Base-by-base conservation (phyloP, 2,888 invertebrate genomes). In the Philaethria dido region DNA sequence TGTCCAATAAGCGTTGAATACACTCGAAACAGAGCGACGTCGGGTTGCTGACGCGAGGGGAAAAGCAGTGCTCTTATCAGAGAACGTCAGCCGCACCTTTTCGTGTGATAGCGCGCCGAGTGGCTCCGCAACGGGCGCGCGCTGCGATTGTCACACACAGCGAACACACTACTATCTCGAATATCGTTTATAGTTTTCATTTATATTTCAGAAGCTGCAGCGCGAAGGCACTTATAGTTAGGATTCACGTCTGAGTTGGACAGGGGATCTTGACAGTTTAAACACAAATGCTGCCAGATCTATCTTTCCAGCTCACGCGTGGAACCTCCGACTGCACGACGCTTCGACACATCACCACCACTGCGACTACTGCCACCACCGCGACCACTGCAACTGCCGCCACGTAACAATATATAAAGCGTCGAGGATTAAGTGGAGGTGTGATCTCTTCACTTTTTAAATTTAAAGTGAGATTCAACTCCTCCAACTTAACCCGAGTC, bases 361-460 rank as follows among this genome's bases (percentile, higher is more conserved):
- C 9, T n/a, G 45, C 29, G 48, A 45, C 25, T 29, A 16, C 60
- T 1, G 55, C 45, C 18, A 18, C 14, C 42, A 13, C 14, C 18
- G n/a, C 54, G 36, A 36, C 18, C 18, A 33, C 13, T 20, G 50
- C 25, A 11, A 25, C 14, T 8, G 0, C 9, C 25, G 50, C 50
- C 18, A 64, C 61, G 65, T 69, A 59, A 22, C 18, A 67, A 39
- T 25, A 47, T 22, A 22, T 44, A 18, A 68, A 73, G 92, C 91
- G 88, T 84, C 74, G 83, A 83, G 89, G 90, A 87, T 87, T 87
- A 93, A 93, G 93, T 93, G 93, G 93, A 93, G 93, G 93, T 92
- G 93, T 93, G 93, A 93, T 93, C 93, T 93, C 93, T 93, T 93
- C 93, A 93, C 93, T 93, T 93, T 93, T 90, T 88, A 80, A 85